These are phyloP conservation scores for Zhuqinia jingwanae DNA, from an alignment of 2,888 invertebrate genomes.

Conservation along the genomic window DNA sequence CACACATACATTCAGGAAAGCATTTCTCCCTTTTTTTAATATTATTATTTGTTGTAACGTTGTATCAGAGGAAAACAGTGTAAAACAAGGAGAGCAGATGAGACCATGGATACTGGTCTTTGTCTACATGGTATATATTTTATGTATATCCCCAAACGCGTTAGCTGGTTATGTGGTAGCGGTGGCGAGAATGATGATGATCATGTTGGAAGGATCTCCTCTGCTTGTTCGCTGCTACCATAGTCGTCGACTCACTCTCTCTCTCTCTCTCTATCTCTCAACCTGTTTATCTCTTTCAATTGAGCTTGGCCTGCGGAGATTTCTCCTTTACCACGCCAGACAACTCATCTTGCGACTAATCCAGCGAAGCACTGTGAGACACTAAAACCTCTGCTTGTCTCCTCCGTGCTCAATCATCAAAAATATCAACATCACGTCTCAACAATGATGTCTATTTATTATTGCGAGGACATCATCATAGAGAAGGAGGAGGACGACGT, in stretches of 20 bases:
- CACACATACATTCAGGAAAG: too few species aligned
- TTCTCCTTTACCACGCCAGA: background rate
- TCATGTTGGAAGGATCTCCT: background rate
- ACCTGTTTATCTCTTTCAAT: slow-evolving; percentile 35
- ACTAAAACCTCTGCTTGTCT: slow-evolving; percentile 6
- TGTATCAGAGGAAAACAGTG: too few species aligned
- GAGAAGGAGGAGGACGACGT: background rate
- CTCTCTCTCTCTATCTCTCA: too few species aligned
- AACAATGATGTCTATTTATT: background rate
- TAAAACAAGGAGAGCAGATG: too few species aligned
- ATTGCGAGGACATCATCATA: too few species aligned
- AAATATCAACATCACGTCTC: slow-evolving; percentile 33
- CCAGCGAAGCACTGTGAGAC: background rate
- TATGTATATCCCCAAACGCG: too few species aligned
- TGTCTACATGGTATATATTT: too few species aligned
- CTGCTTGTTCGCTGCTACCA: background rate
- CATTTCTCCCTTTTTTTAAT: too few species aligned
- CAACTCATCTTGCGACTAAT: background rate
- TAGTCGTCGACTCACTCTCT: background rate
- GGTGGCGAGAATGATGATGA: too few species aligned
- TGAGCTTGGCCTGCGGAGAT: slow-evolving; percentile 28
- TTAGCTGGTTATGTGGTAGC: too few species aligned
- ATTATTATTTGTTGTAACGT: too few species aligned
- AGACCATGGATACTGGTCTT: too few species aligned
- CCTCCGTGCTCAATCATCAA: slow-evolving; percentile 22